Evolutionary conservation across 1,140 invertebrate genomes (phyloP), one percentile per base, ranked within the genome.

Genomic region (Proctacanthus coquilletti): DNA sequence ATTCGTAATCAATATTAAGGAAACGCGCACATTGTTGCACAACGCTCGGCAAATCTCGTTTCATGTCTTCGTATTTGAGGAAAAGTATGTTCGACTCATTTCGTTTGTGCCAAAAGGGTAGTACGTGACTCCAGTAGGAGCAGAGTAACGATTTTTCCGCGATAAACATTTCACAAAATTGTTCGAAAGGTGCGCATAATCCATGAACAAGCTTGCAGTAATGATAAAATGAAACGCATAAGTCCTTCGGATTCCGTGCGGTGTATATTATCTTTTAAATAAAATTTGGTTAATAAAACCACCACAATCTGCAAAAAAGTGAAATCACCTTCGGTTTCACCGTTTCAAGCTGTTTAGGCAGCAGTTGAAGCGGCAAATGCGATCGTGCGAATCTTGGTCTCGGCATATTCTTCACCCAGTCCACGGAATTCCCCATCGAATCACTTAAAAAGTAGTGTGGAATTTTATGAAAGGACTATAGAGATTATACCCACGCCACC

Each of bases 221-320:
- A 56, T 94, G 78, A 53, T 83, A 95, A 52, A 83, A 92, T 0
- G 88, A 94, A 0, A 96, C 87, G 32, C 84, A 83, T 41, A 83
- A 75, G 53, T 97, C 92, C 60, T 95, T 96, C 2, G 92, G 88
- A 64, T 96, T 93, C 33, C 93, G 71, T 0, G 82, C 72, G 1
- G 88, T 75, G 53, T 95, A 96, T 33, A 96, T 79, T 2, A 94
- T 75, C 80, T 91, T n/a, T n/a, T n/a, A n/a, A n/a, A n/a, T n/a
- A n/a, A n/a, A n/a, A 19, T 32, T 19, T 15, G 21, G 18, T 15
- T 38, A 8, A 31, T 38, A 27, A 29, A 10, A 40, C 15, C 18
- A 19, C 19, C 18, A n/a, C n/a, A n/a, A n/a, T 21, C 14, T n/a
- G 36, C 23, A 37, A 18, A 36, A 40, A 36, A 15, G 21, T 9